Evolutionary conservation across 2,113 vertebrate species (phyloP), one percentile per base, ranked within the genome.

Genomic region (Anoplopoma fimbria): DNA sequence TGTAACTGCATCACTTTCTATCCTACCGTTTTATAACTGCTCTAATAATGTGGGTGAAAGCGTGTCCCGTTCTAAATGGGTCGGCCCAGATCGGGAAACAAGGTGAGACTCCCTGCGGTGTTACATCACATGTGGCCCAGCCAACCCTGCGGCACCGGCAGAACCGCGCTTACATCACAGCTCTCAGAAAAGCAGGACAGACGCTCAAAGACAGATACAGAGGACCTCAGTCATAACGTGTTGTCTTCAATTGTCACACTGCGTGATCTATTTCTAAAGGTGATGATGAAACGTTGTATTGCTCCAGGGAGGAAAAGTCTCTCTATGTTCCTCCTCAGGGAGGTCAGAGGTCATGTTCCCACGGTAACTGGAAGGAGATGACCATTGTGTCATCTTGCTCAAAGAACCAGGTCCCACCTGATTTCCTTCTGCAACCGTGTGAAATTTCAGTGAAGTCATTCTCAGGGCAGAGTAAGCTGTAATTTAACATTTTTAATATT

Each of bases 41-140:
- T 89, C 88, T 42, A 73, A 40, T 89, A 89, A 58, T 51, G 62
- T 27, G 74, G 75, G 74, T 79, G 77, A 84, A 87, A 79, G 53
- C 77, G 42, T 81, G 81, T 81, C 81, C 73, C 55, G 33, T 69
- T 91, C 82, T 90, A 91, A 92, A 87, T 93, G 89, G 53, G 90
- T 85, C 31, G 88, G 65, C 90, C 93, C 91, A 92, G 89, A 91
- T 94, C 87, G 77, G 77, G 81, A 90, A 94, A 91, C 62, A 78
- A 92, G 92, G 90, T 92, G 90, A 89, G 88, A 89, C 89, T 93
- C 94, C 94, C 94, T 53, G 75, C 0, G 84, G 93, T 75, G 88
- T 94, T 94, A 85, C 83, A 82, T 94, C 93, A 94, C 36, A 61
- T 0, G 40, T 60, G 87, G 19, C 84, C 91, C 77, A 85, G 73